Evolutionary conservation across 1,140 invertebrate genomes (phyloP), one percentile per base, ranked within the genome.

Genomic region (Adoxophyes honmai): DNA sequence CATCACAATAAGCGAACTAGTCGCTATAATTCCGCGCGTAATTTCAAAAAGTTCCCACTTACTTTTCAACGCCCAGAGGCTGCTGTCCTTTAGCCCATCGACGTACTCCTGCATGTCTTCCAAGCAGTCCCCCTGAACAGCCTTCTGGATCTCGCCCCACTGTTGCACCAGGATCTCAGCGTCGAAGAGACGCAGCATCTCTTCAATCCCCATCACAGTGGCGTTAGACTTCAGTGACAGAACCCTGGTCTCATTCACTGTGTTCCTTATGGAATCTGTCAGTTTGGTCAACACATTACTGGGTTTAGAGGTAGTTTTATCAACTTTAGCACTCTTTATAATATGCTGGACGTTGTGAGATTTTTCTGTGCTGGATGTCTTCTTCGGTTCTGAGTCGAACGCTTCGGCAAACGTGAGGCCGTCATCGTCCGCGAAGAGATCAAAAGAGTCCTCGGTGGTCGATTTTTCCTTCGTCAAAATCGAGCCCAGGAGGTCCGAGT

Each of bases 51-150:
- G 18, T 38, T 9, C n/a, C 18, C 35, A 90, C 92, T 92, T 87
- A 95, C 94, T 93, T 89, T 95, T 95, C 3, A 94, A 78, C 0
- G 94, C 94, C 94, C 94, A 95, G 35, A 92, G 81, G 55, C 91
- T 90, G 37, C 90, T 89, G n/a, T 90, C 89, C 15, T 78, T 82
- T 8, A 95, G 78, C 11, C 91, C 94, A 4, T 90, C 79, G 21
- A 95, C 81, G 73, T 94, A 95, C 15, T 89, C 78, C 39, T 90
- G 89, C 74, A 95, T 81, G 52, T 94, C 91, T 39, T 90, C 89
- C 3, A 69, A 78, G 74, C 94, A 95, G 13, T 67, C 54, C 0
- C 82, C 77, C 33, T 42, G 33, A n/a, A 90, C 70, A 14, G 69
- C 48, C 4, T 70, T 68, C 75, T 84, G 73, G 16, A 90, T 64